A percentile compares a stretch with the other conserved stretches of the same genome.
phyloP scores from a whole-genome alignment of 1,140 invertebrate species.

The Drosophila mayri region DNA sequence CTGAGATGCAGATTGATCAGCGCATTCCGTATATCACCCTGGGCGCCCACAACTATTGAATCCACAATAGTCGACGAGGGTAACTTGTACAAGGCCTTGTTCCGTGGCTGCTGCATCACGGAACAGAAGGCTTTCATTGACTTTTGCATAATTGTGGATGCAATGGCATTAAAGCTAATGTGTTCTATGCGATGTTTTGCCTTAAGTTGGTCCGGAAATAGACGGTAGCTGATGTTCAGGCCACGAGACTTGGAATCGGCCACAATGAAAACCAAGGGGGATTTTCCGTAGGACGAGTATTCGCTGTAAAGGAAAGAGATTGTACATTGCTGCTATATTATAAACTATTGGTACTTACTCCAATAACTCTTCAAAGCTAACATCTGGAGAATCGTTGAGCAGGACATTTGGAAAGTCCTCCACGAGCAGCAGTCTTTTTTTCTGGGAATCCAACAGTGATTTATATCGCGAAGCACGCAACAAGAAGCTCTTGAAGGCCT shows the following conservation, averaged over 20 bases:
- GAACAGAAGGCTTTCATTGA: slow-evolving; percentile 88
- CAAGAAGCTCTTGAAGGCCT: slow-evolving; percentile 89
- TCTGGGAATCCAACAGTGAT: slow-evolving; percentile 86
- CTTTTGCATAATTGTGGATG: slow-evolving; percentile 88
- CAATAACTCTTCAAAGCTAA: slow-evolving; percentile 87
- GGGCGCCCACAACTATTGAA: slow-evolving; percentile 88
- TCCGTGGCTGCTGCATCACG: slow-evolving; percentile 85
- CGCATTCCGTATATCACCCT: slow-evolving; percentile 90
- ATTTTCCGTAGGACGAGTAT: slow-evolving; percentile 87
- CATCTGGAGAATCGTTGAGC: slow-evolving; percentile 86
- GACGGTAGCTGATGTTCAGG: slow-evolving; percentile 87
- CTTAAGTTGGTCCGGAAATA: slow-evolving; percentile 88
- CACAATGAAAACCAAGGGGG: slow-evolving; percentile 90
- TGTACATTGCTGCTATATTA: not conserved
- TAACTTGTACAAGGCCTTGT: slow-evolving; percentile 85
- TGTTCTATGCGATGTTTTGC: slow-evolving; percentile 87
- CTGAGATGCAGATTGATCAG: slow-evolving; percentile 90
- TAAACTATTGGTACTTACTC: slow-evolving; percentile 86
- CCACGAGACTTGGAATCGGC: slow-evolving; percentile 88
- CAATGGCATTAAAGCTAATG: slow-evolving; percentile 89
- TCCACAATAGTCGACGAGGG: slow-evolving; percentile 87
- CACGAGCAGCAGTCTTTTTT: slow-evolving; percentile 87
- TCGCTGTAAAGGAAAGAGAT: slow-evolving; percentile 84
- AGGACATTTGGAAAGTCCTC: slow-evolving; percentile 92
- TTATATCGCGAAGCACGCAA: slow-evolving; percentile 89